Percentiles rank a stretch among this genome's conserved stretches.
Evolutionary conservation across 1,140 invertebrate genomes (phyloP).

Genomic region (Formica exsecta): DNA sequence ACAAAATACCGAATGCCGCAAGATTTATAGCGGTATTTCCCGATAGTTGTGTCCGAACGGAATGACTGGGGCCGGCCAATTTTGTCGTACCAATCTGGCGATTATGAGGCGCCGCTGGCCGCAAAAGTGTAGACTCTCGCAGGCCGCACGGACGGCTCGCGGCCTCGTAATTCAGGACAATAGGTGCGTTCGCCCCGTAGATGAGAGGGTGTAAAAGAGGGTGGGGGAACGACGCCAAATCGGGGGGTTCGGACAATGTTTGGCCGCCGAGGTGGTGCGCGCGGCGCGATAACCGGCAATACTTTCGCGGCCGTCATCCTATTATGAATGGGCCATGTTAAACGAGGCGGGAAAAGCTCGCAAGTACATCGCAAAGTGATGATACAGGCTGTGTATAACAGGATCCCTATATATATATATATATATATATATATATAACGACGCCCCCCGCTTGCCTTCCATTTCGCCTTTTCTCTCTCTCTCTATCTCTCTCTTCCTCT

Average conservation of each 20-base stretch:
- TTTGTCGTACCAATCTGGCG: slow-evolving; percentile 75
- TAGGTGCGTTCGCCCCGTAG: slow-evolving; percentile 33
- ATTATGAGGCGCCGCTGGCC: slow-evolving; percentile 65
- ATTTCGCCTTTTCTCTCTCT: background rate
- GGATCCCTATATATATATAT: slow-evolving; percentile 54
- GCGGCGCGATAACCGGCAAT: slow-evolving; percentile 72
- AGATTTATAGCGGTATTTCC: slow-evolving; percentile 69
- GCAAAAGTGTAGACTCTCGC: slow-evolving; percentile 66
- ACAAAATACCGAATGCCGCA: slow-evolving; percentile 46
- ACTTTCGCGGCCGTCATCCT: slow-evolving; percentile 75
- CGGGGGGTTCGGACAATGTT: slow-evolving; percentile 73
- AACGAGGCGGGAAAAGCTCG: slow-evolving; percentile 80
- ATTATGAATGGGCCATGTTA: slow-evolving; percentile 78
- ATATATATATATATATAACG: slow-evolving; percentile 26
- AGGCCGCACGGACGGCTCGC: slow-evolving; percentile 7
- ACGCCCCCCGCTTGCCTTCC: slow-evolving; percentile 1
- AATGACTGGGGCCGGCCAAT: slow-evolving; percentile 58
- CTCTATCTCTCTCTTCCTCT: background rate
- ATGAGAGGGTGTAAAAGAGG: background rate
- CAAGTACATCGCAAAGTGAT: slow-evolving; percentile 79
- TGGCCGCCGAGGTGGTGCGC: slow-evolving; percentile 65
- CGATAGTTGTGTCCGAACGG: slow-evolving; percentile 60
- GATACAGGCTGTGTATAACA: slow-evolving; percentile 78
- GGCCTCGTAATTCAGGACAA: slow-evolving; percentile 69
- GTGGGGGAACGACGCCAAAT: slow-evolving; percentile 57